Evolutionary conservation across 2,797 vertebrate genomes (phyloP).

Genomic region (Halcyon leucocephala): DNA sequence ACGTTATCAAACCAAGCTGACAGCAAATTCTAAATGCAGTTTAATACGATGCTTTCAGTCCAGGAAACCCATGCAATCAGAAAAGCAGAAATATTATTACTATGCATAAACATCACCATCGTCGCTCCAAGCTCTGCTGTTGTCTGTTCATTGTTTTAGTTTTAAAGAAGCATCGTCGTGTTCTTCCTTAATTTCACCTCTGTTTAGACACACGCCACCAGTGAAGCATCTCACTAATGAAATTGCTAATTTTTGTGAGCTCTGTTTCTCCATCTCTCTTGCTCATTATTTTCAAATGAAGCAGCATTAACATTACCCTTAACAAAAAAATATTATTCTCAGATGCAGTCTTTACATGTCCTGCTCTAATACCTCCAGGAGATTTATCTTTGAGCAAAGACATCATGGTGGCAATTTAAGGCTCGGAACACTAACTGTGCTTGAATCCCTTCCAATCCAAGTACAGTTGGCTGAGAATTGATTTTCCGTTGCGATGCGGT

Average conservation of each 20-base stretch:
- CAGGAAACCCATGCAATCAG: neutral
- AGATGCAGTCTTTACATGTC: neutral
- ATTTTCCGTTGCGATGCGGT: constrained; percentile 48
- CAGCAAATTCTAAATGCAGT: neutral
- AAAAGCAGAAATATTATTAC: neutral
- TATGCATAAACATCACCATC: neutral
- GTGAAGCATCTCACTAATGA: neutral
- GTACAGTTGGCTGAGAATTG: constrained; percentile 36
- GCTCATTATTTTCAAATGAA: constrained; percentile 25
- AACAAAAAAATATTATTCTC: constrained; percentile 3
- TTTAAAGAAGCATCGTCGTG: neutral
- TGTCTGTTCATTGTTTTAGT: neutral
- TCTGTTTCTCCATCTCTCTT: neutral
- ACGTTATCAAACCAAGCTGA: neutral
- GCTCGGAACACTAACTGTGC: neutral
- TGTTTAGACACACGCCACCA: neutral
- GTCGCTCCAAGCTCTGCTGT: neutral
- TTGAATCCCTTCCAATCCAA: constrained; percentile 43
- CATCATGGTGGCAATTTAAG: neutral
- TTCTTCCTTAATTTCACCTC: constrained; percentile 5
- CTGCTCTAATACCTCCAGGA: neutral
- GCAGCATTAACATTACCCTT: neutral
- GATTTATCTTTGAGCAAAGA: constrained; percentile 14
- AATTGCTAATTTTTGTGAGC: neutral
- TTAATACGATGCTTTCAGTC: neutral